phyloP scores from a whole-genome alignment of 2,113 vertebrate species.

The Paramormyrops kingsleyae region DNA sequence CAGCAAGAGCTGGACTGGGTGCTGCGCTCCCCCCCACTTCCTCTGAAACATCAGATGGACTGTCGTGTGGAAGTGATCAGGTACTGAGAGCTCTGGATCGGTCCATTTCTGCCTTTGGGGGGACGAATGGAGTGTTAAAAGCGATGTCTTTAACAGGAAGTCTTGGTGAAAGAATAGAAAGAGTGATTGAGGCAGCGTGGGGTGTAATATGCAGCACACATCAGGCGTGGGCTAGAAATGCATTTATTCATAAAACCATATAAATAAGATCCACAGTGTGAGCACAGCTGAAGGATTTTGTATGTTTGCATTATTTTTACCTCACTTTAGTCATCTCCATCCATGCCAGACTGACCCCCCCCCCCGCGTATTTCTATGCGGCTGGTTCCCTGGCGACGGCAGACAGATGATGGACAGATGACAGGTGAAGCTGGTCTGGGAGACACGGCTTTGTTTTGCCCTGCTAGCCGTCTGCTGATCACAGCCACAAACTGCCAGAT shows the following conservation, averaged over 20 bases:
- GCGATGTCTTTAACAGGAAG: not conserved
- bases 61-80: not conserved
- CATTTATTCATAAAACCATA: constrained; percentile 4
- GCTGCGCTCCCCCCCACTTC: not conserved
- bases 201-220: not conserved
- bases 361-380: not conserved
- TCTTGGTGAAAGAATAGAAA: not conserved
- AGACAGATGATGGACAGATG: not conserved
- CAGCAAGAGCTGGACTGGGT: not conserved
- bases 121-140: not conserved
- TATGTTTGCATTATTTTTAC: not conserved
- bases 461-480: not conserved
- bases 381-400: not conserved
- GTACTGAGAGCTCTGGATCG: not conserved
- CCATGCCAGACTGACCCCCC: not conserved
- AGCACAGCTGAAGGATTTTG: not conserved
- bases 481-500: not conserved
- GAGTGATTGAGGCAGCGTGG: not conserved
- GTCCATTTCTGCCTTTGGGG: not conserved
- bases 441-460: not conserved
- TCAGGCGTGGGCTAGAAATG: not conserved
- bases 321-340: not conserved
- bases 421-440: not conserved
- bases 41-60: not conserved
- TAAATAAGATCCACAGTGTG: not conserved